These are phyloP conservation scores for Podiceps cristatus DNA, from an alignment of 2,113 vertebrate genomes.

Conservation along the genomic window DNA sequence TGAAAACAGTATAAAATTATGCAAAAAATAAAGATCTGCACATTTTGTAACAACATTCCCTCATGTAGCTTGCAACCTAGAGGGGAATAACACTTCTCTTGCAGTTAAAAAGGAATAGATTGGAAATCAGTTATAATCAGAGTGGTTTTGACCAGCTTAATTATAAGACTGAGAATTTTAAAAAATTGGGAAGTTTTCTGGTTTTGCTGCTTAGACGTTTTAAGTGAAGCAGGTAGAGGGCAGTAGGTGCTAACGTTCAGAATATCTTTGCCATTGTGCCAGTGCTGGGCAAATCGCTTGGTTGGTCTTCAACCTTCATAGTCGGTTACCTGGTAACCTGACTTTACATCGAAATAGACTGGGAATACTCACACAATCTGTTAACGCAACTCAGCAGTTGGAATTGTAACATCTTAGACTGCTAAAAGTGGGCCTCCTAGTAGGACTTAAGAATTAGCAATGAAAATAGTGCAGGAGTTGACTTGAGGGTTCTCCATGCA, in stretches of 20 bases:
- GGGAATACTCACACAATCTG: neutral
- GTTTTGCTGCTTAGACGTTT: neutral
- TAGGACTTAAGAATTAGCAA: neutral
- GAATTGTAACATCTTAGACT: neutral
- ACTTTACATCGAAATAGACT: neutral
- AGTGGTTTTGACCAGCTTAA: neutral
- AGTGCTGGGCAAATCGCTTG: neutral
- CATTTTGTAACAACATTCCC: neutral
- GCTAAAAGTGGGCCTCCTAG: neutral
- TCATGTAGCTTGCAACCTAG: neutral
- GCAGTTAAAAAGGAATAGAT: neutral
- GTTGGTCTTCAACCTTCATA: neutral
- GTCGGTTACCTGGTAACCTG: neutral
- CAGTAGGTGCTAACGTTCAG: slow-evolving; percentile 35
- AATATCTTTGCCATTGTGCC: neutral
- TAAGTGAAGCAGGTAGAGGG: slow-evolving; percentile 41
- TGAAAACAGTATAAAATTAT: neutral
- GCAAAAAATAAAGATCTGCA: neutral
- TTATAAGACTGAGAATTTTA: neutral
- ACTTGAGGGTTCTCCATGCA: neutral
- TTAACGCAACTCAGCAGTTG: neutral
- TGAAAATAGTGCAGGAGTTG: neutral
- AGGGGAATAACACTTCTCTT: neutral
- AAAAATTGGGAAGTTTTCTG: neutral
- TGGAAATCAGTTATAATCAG: neutral